Conservation (phyloP, 2,888 invertebrate species). For the Ypsolopha sequella region DNA sequence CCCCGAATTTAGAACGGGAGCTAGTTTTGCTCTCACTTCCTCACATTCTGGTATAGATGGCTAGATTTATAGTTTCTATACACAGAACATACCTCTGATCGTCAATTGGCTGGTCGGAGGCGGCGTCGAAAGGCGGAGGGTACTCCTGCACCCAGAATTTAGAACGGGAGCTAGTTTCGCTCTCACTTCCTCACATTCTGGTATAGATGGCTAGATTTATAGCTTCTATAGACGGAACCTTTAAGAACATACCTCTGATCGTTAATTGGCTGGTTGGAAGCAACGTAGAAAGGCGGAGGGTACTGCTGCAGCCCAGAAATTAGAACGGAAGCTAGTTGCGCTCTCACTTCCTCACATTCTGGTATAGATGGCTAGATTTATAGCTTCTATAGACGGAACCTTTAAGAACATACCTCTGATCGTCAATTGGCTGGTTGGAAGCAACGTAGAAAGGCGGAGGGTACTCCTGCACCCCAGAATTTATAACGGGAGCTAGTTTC, state of each 20-base stretch:
- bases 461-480: constrained; percentile 64
- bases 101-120: constrained; percentile 85
- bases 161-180: constrained; percentile 74
- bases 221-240: too few species aligned
- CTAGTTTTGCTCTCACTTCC: constrained; percentile 72
- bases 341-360: constrained; percentile 74
- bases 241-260: constrained; percentile 81
- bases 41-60: constrained; percentile 62
- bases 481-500: constrained; percentile 72
- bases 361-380: neutral
- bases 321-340: constrained; percentile 73
- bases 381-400: neutral
- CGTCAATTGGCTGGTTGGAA: constrained; percentile 85
- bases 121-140: constrained; percentile 87
- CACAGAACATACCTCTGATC: constrained; percentile 81
- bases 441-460: constrained; percentile 89
- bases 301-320: constrained; percentile 65
- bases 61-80: neutral
- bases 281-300: constrained; percentile 87
- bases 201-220: too few species aligned
- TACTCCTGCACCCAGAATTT: constrained; percentile 65
- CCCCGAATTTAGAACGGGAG: constrained; percentile 69
- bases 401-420: constrained; percentile 79
- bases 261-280: constrained; percentile 85
- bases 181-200: constrained; percentile 74